Percentiles rank a stretch among this genome's conserved stretches.
These are phyloP conservation scores for Kryptolebias marmoratus DNA, from an alignment of 2,113 vertebrate species.

Conservation along the genomic window DNA sequence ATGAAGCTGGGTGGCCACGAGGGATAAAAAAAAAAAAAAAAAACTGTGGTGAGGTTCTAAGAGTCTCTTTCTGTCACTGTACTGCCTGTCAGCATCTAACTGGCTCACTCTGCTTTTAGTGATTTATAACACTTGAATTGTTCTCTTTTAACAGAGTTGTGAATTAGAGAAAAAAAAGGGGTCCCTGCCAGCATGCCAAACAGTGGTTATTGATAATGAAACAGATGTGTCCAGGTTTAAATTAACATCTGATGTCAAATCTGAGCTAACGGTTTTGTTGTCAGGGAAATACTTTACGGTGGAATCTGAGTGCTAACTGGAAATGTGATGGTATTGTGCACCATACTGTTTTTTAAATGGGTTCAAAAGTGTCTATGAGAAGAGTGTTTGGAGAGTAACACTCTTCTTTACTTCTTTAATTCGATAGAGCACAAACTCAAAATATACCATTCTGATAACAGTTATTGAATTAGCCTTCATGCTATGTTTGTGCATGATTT, in stretches of 20 bases:
- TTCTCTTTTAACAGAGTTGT: conserved; percentile 51
- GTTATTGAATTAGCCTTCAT: conserved; percentile 9
- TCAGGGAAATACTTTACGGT: conserved; percentile 44
- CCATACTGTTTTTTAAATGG: conserved; percentile 25
- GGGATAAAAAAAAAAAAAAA: conserved; percentile 26
- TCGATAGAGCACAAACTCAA: conserved; percentile 13
- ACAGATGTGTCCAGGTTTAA: conserved; percentile 67
- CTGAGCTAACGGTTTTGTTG: conserved; percentile 64
- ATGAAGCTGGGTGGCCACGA: conserved; percentile 64
- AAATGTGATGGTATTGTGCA: conserved; percentile 9
- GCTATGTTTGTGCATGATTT: conserved; percentile 14
- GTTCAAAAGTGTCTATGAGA: conserved; percentile 20
- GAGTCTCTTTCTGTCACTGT: conserved; percentile 63
- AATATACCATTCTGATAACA: conserved; percentile 4
- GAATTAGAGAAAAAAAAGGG: conserved; percentile 48
- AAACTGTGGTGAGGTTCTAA: conserved; percentile 42
- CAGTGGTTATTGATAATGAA: conserved; percentile 64
- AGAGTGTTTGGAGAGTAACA: not conserved
- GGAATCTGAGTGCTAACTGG: conserved; percentile 28
- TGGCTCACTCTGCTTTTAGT: conserved; percentile 40
- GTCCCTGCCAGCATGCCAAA: conserved; percentile 39
- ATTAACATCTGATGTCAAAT: conserved; percentile 62
- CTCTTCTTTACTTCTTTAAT: not conserved
- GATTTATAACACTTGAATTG: conserved; percentile 75
- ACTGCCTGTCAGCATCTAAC: conserved; percentile 58